phyloP scores from a whole-genome alignment of 2,888 invertebrate species.

The Aplocera efformata region DNA sequence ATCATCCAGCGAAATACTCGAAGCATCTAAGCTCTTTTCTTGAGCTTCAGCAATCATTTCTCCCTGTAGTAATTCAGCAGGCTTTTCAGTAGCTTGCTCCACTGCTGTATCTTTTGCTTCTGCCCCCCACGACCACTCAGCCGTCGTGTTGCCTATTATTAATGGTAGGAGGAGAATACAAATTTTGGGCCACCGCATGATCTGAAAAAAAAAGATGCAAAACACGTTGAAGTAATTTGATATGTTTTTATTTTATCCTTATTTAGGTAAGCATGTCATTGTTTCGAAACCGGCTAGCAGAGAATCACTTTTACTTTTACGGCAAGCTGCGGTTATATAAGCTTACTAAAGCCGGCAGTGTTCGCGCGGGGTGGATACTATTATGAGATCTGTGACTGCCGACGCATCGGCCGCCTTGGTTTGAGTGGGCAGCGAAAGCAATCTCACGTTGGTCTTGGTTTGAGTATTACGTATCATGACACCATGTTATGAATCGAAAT shows the following conservation, averaged over 20 bases:
- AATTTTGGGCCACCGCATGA: conserved; percentile 68
- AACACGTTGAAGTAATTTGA: conserved; percentile 3
- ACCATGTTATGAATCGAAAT: conserved; percentile 22
- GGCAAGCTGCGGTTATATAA: conserved; percentile 65
- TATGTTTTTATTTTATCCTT: conserved; percentile 47
- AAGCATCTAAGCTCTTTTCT: conserved; percentile 51
- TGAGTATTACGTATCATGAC: conserved; percentile 30
- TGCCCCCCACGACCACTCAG: conserved; percentile 72
- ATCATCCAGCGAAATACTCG: conserved; percentile 55
- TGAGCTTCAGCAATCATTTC: conserved; percentile 54
- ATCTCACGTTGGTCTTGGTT: conserved; percentile 49
- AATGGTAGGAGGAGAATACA: conserved; percentile 57
- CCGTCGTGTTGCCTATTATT: conserved; percentile 54
- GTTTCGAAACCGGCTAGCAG: conserved; percentile 68
- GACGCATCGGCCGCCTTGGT: conserved; percentile 38
- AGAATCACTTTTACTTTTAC: conserved; percentile 79
- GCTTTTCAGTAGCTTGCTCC: conserved; percentile 42
- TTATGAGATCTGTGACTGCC: conserved; percentile 40
- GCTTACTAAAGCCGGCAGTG: conserved; percentile 58
- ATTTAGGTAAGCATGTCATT: conserved; percentile 56
- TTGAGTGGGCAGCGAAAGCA: conserved; percentile 62
- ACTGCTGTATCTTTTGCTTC: conserved; percentile 43
- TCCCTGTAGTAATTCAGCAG: conserved; percentile 57
- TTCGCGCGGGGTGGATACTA: conserved; percentile 7
- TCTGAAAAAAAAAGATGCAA: conserved; percentile 47